These are phyloP conservation scores for Macropodus opercularis DNA, from an alignment of 2,797 vertebrate species.

Conservation along the genomic window DNA sequence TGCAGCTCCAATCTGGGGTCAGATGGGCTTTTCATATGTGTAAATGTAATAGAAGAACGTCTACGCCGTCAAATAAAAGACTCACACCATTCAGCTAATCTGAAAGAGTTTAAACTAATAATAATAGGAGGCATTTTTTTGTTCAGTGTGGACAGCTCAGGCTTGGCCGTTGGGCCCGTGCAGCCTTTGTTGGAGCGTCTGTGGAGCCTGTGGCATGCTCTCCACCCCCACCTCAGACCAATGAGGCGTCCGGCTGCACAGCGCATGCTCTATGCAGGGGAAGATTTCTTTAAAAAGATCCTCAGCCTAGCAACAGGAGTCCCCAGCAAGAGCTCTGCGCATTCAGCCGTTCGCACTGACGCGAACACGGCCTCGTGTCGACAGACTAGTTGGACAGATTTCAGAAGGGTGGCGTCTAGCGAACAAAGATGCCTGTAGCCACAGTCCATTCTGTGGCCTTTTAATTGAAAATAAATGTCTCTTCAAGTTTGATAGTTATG, in stretches of 20 bases:
- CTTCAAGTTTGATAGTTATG: neutral
- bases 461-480: neutral
- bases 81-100: neutral
- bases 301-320: conserved; percentile 70
- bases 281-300: conserved; percentile 77
- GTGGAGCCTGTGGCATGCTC: conserved; percentile 48
- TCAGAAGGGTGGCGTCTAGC: neutral
- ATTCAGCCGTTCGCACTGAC: neutral
- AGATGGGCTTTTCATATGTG: too few species aligned
- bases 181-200: conserved; percentile 46
- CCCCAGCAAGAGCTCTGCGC: conserved; percentile 13
- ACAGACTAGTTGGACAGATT: conserved; percentile 16
- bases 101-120: neutral
- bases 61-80: neutral
- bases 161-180: conserved; percentile 20
- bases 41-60: too few species aligned
- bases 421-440: neutral
- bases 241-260: conserved; percentile 40
- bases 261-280: conserved; percentile 64
- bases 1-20: neutral
- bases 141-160: conserved; percentile 17
- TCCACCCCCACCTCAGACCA: conserved; percentile 69
- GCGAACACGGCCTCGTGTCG: conserved; percentile 10
- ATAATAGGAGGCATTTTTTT: too few species aligned
- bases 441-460: neutral